phyloP scores from a whole-genome alignment of 2,113 vertebrate genomes.

The Gopherus flavomarginatus region DNA sequence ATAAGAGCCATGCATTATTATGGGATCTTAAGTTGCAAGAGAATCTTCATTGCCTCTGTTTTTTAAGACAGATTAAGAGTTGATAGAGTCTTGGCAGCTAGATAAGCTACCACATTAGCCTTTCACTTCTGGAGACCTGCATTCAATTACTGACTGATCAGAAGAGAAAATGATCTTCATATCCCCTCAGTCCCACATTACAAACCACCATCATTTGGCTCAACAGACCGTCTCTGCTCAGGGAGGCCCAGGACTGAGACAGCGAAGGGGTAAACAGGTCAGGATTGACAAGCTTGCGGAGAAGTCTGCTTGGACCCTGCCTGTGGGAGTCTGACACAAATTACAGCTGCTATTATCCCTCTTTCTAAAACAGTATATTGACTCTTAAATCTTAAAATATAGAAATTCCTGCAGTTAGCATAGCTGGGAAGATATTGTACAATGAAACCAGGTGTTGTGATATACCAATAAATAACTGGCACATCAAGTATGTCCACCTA shows the following conservation, averaged over 20 bases:
- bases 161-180: not conserved
- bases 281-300: fast-evolving
- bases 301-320: not conserved
- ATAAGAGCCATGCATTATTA: not conserved
- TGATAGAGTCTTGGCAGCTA: not conserved
- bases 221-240: not conserved
- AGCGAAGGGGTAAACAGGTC: not conserved
- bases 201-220: not conserved
- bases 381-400: not conserved
- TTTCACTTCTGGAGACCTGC: not conserved
- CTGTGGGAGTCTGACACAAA: not conserved
- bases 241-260: not conserved
- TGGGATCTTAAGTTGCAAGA: not conserved
- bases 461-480: not conserved
- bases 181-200: fast-evolving
- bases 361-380: not conserved
- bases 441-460: not conserved
- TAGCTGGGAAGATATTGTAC: not conserved
- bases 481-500: not conserved
- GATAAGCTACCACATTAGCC: fast-evolving
- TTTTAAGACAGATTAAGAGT: not conserved
- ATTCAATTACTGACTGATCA: not conserved
- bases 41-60: not conserved
- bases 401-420: not conserved
- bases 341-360: fast-evolving